Evolutionary conservation across 1,140 invertebrate genomes (phyloP).

Genomic region (Papilio aristodemus): DNA sequence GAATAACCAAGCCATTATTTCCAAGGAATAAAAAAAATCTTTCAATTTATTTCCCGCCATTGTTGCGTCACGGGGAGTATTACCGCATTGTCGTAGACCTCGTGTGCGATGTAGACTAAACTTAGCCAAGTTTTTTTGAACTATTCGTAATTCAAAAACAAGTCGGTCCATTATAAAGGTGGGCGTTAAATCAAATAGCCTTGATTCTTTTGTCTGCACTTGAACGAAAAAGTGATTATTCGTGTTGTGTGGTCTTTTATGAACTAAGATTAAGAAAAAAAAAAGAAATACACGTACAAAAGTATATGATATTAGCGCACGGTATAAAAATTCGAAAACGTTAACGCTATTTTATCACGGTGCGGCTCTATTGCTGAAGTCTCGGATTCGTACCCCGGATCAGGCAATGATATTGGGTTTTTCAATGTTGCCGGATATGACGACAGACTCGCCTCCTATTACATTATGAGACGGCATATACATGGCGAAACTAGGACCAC

Average conservation of each 20-base stretch:
- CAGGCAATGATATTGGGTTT: too few species aligned
- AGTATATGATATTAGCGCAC: too few species aligned
- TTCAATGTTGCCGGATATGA: too few species aligned
- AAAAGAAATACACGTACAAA: too few species aligned
- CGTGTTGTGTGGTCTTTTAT: neutral
- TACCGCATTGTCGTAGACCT: neutral
- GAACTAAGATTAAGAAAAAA: too few species aligned
- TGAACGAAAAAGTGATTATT: neutral
- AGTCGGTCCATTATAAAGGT: neutral
- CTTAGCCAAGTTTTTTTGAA: neutral
- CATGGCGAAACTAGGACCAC: too few species aligned
- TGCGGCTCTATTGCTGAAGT: too few species aligned
- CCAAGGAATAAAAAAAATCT: neutral
- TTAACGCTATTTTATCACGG: too few species aligned
- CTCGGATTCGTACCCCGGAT: too few species aligned
- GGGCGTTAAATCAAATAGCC: neutral
- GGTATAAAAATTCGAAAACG: too few species aligned
- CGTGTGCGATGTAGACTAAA: constrained; percentile 6
- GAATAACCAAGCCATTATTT: neutral
- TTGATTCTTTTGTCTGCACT: neutral
- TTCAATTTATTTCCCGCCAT: neutral
- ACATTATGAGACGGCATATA: too few species aligned
- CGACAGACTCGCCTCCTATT: too few species aligned
- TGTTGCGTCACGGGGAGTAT: neutral
- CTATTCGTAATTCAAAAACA: neutral